These are phyloP conservation scores for Agelas oroides DNA, from an alignment of 37 sponge, comb jelly and placozoan genomes.

Conservation along the genomic window DNA sequence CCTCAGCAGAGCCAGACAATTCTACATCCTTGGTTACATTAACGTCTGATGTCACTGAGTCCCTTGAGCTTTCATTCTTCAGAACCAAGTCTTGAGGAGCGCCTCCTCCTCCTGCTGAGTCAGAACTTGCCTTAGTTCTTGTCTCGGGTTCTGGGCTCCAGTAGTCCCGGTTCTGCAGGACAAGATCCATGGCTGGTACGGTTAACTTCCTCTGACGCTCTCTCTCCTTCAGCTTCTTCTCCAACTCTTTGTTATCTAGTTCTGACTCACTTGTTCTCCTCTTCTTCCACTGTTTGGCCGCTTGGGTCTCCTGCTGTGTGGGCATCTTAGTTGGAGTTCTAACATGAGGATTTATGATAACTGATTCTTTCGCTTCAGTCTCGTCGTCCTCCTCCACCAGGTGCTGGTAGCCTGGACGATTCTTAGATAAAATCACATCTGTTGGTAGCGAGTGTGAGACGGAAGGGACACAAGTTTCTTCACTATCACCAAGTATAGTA, in stretches of 20 bases:
- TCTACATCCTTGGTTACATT: not conserved
- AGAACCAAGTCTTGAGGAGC: slow-evolving; percentile 15
- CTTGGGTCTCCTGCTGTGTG: not conserved
- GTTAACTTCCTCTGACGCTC: not conserved
- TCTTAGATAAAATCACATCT: too few species aligned
- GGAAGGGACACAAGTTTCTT: too few species aligned
- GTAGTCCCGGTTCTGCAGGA: not conserved
- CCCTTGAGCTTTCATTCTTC: slow-evolving; percentile 1
- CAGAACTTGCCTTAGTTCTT: too few species aligned
- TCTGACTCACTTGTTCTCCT: not conserved
- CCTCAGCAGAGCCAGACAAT: too few species aligned
- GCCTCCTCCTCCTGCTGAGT: not conserved
- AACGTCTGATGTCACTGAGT: not conserved
- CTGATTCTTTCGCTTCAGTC: not conserved
- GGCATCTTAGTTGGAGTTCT: slow-evolving; percentile 4
- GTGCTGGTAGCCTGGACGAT: too few species aligned
- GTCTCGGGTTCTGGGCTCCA: not conserved
- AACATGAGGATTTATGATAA: not conserved
- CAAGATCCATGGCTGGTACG: not conserved
- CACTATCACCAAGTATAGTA: too few species aligned
- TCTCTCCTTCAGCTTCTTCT: too few species aligned
- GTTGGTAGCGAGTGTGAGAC: too few species aligned
- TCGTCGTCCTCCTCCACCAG: too few species aligned
- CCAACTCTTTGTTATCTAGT: too few species aligned
- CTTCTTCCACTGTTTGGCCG: not conserved